A percentile compares a stretch with the other conserved stretches of the same genome.
These are phyloP conservation scores for Furnarius figulus DNA, from an alignment of 2,113 vertebrate species.

Conservation along the genomic window DNA sequence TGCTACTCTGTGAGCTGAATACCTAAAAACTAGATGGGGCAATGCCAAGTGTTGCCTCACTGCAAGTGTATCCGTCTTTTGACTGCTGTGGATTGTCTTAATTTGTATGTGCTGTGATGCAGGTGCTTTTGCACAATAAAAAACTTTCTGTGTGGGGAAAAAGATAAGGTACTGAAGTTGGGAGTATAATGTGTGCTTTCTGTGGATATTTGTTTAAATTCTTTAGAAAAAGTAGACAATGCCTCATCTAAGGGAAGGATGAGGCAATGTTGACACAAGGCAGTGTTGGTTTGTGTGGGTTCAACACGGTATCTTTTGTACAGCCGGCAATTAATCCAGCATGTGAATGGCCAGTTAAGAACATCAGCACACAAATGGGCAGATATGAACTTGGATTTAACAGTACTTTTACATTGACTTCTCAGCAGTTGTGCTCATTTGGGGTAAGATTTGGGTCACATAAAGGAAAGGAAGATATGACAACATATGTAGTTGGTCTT, in stretches of 20 bases:
- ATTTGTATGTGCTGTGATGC: neutral
- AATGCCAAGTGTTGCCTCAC: neutral
- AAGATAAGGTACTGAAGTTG: neutral
- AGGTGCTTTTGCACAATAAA: neutral
- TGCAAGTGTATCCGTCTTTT: neutral
- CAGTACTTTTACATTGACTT: neutral
- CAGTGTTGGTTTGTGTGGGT: neutral
- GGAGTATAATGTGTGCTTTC: neutral
- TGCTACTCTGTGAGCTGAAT: neutral
- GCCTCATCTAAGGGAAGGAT: neutral
- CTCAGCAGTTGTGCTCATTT: neutral
- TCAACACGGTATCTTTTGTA: neutral
- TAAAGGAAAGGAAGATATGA: rapidly evolving
- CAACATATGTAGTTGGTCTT: neutral
- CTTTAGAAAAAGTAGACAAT: neutral
- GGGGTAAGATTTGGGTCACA: neutral
- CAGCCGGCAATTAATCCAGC: neutral
- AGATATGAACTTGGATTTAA: neutral
- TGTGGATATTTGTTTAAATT: neutral
- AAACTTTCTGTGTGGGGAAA: neutral
- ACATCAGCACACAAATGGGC: rapidly evolving
- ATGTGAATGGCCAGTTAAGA: neutral
- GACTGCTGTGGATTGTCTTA: neutral
- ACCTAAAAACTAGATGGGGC: neutral
- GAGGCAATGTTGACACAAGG: neutral